Base-by-base conservation (phyloP, 1,140 invertebrate genomes). In the Sycophila sp. region DNA sequence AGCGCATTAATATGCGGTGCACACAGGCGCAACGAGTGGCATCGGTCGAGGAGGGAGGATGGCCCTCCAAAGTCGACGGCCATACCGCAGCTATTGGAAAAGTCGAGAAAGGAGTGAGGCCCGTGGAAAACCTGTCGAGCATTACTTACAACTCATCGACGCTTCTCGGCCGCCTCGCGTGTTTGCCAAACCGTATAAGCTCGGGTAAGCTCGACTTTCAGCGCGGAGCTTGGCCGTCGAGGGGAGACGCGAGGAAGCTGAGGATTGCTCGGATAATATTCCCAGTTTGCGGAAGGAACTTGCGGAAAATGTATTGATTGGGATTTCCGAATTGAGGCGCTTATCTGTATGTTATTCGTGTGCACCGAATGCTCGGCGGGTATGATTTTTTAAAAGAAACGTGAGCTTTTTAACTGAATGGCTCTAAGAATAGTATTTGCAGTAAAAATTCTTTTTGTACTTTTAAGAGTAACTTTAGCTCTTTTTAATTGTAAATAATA, bases 101-200 rank as follows among this genome's bases (percentile, higher is more conserved):
- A 0, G n/a, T n/a, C n/a, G n/a, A n/a, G n/a, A n/a, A n/a, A n/a
- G n/a, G n/a, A n/a, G n/a, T n/a, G n/a, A n/a, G n/a, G n/a, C n/a
- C n/a, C n/a, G n/a, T n/a, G 32, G 26, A 6, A 51, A 22, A 53
- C 11, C 13, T 24, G 28, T 49, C 19, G 30, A 63, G 60, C 42
- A 63, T 51, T 49, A 63, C 42, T 17, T 22, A 51, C 30, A 19
- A 49, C 30, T 63, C 11, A 32, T 63, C 6, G 60, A 19, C 19
- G 47, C 0, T n/a, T n/a, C n/a, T n/a, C n/a, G n/a, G n/a, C n/a
- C 10, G 38, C 38, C 45, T 15, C 22, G 22, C 45, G 30, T 24
- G 24, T 45, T 45, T 45, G 26, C 3, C 40, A 32, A 45, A 62
- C 7, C 24, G 28, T 11, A n/a, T n/a, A 62, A 62, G 4, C 24